Evolutionary conservation across 2,797 vertebrate species (phyloP).

Genomic region (Cyprinodon diabolis): DNA sequence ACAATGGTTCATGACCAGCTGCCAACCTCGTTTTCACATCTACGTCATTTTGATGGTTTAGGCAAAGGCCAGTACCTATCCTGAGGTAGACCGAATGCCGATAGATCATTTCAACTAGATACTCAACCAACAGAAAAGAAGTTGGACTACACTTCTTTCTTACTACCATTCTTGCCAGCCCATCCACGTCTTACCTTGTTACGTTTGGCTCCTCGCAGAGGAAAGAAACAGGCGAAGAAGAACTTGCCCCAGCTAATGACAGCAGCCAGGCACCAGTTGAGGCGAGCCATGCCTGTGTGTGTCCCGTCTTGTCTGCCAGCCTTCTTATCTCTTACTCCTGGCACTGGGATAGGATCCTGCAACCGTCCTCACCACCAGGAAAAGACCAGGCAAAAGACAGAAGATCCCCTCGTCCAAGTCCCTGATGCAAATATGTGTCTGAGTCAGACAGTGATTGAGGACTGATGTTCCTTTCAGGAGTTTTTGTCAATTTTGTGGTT

Average conservation of each 20-base stretch:
- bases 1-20: conserved; percentile 46
- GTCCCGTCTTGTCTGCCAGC: conserved; percentile 73
- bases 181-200: conserved; percentile 85
- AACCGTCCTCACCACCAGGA: conserved; percentile 41
- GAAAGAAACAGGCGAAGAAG: conserved; percentile 89
- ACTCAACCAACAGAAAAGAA: neutral
- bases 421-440: conserved; percentile 21
- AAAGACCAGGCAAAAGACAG: conserved; percentile 35
- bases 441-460: conserved; percentile 31
- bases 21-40: conserved; percentile 50
- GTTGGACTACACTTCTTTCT: conserved; percentile 20
- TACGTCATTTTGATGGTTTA: conserved; percentile 55
- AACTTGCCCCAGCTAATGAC: conserved; percentile 93
- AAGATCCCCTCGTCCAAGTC: conserved; percentile 53
- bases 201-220: conserved; percentile 83
- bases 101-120: conserved; percentile 18
- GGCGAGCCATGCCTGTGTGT: conserved; percentile 85
- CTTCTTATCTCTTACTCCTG: conserved; percentile 58
- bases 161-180: neutral
- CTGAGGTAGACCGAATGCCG: conserved; percentile 31
- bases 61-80: conserved; percentile 42
- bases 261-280: conserved; percentile 91
- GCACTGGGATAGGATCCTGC: conserved; percentile 59
- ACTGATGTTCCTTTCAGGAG: conserved; percentile 36
- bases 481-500: conserved; percentile 33